Evolutionary conservation across 1,140 invertebrate species (phyloP).

Genomic region (Myzus persicae): DNA sequence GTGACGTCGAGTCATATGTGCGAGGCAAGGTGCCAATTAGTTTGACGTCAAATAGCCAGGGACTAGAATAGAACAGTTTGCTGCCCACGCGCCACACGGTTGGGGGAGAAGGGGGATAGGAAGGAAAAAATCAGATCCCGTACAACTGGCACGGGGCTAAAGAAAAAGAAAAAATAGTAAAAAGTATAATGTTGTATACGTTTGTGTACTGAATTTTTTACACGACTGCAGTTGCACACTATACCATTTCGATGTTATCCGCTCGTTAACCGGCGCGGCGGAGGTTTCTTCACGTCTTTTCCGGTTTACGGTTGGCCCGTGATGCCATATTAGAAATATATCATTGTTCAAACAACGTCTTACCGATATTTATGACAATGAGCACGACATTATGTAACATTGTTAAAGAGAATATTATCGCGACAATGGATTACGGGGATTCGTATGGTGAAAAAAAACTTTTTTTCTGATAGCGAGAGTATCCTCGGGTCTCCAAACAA

Average conservation of each 20-base stretch:
- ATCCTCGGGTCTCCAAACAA: not conserved
- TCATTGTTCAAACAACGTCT: not conserved
- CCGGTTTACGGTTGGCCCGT: not conserved
- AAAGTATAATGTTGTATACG: not conserved
- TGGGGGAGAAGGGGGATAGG: not conserved
- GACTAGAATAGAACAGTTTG: conserved; percentile 53
- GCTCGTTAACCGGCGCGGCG: not conserved
- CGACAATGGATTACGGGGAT: not conserved
- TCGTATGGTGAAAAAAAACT: not conserved
- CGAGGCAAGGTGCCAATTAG: conserved; percentile 29
- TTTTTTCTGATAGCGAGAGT: not conserved
- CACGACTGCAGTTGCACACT: not conserved
- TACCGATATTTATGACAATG: not conserved
- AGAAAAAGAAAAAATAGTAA: not conserved
- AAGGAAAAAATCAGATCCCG: not conserved
- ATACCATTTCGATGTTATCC: not conserved
- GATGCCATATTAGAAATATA: not conserved
- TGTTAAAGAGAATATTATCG: not conserved
- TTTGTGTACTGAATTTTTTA: not conserved
- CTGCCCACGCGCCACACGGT: not conserved
- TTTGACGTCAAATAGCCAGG: conserved; percentile 57
- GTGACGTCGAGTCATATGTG: conserved; percentile 42
- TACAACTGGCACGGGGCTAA: conserved; percentile 1
- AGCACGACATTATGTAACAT: not conserved
- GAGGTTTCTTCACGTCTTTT: not conserved